A percentile compares a stretch with the other conserved stretches of the same genome.
Evolutionary conservation across 2,113 vertebrate genomes (phyloP).

Genomic region (Hyperopisus bebe): DNA sequence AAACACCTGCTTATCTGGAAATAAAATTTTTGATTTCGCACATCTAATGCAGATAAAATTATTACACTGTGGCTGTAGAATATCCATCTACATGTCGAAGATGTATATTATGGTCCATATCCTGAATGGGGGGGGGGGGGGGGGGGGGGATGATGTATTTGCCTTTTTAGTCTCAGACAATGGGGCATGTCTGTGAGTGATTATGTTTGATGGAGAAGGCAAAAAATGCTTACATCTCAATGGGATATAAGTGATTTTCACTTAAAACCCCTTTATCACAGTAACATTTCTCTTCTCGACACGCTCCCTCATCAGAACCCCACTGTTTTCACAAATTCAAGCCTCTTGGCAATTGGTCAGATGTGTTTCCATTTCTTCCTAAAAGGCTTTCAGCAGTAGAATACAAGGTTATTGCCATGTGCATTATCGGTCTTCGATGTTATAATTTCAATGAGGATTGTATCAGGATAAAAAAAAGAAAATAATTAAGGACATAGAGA

Average conservation of each 20-base stretch:
- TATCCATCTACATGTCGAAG: background rate
- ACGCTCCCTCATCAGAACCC: background rate
- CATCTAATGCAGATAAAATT: background rate
- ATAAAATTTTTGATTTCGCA: background rate
- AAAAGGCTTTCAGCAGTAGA: background rate
- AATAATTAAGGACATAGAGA: background rate
- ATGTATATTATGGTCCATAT: background rate
- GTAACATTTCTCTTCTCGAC: background rate
- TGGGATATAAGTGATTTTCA: background rate
- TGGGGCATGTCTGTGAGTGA: background rate
- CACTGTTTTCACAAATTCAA: background rate
- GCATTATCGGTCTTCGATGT: background rate
- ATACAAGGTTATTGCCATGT: background rate
- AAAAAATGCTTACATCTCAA: background rate
- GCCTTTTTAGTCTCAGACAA: background rate
- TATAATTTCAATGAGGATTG: conserved; percentile 2
- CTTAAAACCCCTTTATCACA: background rate
- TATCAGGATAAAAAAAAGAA: background rate
- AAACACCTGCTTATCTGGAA: background rate
- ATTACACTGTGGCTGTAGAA: background rate
- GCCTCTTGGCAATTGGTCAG: background rate
- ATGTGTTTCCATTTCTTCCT: background rate
- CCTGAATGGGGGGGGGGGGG: background rate
- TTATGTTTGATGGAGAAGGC: background rate
- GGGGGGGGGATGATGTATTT: background rate